Conservation (phyloP, 1,140 invertebrate genomes). For the Drosophila santomea region DNA sequence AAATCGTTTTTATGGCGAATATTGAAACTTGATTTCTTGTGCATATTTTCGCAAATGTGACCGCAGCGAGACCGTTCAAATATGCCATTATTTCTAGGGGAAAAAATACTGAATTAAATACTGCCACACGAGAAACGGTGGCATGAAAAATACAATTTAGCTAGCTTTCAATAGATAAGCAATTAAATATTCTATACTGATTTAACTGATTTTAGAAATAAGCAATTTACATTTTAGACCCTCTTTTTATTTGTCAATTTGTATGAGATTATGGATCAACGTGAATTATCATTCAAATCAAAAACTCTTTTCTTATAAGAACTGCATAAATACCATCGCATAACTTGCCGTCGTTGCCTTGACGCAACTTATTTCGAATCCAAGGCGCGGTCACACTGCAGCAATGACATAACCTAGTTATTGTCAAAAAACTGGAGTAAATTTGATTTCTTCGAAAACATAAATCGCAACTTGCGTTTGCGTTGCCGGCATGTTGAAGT, state of each 20-base stretch:
- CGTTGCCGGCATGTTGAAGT: slow-evolving; percentile 15
- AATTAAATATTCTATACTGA: no score
- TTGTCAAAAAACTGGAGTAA: background rate
- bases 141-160: background rate
- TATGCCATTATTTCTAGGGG: background rate
- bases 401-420: slow-evolving; percentile 16
- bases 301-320: no score
- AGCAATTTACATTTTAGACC: no score
- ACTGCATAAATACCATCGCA: no score
- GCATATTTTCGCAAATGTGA: slow-evolving; percentile 5
- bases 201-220: background rate
- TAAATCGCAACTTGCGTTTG: slow-evolving; percentile 1
- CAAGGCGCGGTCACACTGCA: background rate
- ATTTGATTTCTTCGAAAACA: slow-evolving; percentile 9
- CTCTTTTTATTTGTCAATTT: no score
- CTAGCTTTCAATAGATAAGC: no score
- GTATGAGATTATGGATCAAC: no score
- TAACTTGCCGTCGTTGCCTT: background rate
- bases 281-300: no score
- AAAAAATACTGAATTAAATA: background rate
- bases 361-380: background rate
- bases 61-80: background rate
- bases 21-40: background rate
- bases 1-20: background rate
- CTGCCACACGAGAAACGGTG: background rate